Conservation (phyloP, 2,113 vertebrate genomes). For the Muntiacus muntjak region DNA sequence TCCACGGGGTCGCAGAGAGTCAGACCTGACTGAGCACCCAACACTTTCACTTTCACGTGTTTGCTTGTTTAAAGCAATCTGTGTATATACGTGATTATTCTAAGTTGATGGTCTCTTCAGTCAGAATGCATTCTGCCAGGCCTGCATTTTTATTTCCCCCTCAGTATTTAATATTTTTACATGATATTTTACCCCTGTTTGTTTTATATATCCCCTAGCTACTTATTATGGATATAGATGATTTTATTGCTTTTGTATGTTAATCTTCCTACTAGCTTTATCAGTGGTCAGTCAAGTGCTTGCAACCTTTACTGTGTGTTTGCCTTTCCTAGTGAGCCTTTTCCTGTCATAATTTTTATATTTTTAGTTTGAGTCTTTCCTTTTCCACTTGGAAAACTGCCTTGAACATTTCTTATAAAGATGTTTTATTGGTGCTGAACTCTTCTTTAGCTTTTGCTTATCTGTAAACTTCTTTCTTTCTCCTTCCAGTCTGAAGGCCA, state of each 20-base stretch:
- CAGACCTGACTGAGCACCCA: fast-evolving
- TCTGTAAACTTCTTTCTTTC: background rate
- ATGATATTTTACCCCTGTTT: background rate
- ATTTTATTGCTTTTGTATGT: background rate
- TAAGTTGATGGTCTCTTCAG: background rate
- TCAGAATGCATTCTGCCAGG: background rate
- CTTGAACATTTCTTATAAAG: background rate
- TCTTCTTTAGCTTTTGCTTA: background rate
- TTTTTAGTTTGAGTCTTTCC: background rate
- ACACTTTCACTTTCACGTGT: background rate
- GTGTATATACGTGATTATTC: background rate
- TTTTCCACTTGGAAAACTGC: background rate
- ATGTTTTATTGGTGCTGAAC: background rate
- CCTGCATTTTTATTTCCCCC: background rate
- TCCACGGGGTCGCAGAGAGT: background rate
- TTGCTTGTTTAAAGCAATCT: background rate
- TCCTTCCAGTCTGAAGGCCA: background rate
- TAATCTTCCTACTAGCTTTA: background rate
- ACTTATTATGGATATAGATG: background rate
- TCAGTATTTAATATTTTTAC: background rate
- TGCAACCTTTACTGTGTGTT: background rate
- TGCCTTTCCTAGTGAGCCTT: background rate
- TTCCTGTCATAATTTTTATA: background rate
- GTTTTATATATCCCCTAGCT: background rate
- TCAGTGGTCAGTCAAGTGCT: background rate